Percentiles rank a stretch among this genome's conserved stretches.
phyloP scores from a whole-genome alignment of 2,113 vertebrate species.

The Galbula dea region DNA sequence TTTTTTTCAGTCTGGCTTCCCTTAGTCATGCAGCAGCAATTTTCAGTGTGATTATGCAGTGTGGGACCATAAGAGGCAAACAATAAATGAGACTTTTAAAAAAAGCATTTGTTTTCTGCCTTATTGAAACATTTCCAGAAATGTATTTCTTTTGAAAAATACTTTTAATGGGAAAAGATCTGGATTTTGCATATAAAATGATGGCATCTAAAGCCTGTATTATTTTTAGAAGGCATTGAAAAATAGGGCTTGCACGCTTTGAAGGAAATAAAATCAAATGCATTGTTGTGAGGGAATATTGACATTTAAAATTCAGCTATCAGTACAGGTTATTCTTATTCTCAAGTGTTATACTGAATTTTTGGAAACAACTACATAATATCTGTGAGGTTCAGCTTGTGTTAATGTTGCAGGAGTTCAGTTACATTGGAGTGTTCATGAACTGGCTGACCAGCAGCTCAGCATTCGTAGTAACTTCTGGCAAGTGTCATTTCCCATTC shows the following conservation, averaged over 20 bases:
- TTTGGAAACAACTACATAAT: not conserved
- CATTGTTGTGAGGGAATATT: not conserved
- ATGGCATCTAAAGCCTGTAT: not conserved
- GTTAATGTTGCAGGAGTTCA: not conserved
- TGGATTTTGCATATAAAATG: not conserved
- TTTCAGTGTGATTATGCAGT: not conserved
- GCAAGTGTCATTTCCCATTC: rapidly evolving
- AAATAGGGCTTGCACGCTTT: not conserved
- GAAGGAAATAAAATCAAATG: not conserved
- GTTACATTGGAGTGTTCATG: not conserved
- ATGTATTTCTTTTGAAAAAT: not conserved
- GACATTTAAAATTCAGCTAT: not conserved
- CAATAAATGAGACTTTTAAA: slow-evolving; percentile 58
- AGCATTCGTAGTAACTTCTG: not conserved
- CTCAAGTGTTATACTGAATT: not conserved
- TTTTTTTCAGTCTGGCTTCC: not conserved
- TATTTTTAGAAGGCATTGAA: not conserved
- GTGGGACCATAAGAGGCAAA: slow-evolving; percentile 39
- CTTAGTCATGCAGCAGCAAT: not conserved
- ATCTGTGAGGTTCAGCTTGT: not conserved
- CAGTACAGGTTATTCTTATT: rapidly evolving
- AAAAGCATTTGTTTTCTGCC: not conserved
- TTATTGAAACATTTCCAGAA: not conserved
- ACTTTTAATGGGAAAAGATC: not conserved
- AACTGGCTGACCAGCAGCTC: not conserved